Conservation (phyloP, 2,888 invertebrate species). For the Drosophila fungiperda region DNA sequence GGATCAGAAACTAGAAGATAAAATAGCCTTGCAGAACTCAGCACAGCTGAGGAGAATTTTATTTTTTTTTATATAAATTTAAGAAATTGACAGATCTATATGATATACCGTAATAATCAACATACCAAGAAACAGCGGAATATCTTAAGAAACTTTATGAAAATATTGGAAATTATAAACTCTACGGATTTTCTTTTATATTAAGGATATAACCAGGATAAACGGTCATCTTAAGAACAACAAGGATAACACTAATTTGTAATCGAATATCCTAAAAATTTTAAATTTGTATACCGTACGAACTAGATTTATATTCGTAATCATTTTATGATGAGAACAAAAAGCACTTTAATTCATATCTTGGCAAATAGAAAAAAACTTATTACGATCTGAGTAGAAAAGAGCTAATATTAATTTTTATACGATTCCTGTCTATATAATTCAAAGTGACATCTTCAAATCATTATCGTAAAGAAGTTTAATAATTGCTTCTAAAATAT, state of each 20-base stretch:
- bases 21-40: background rate
- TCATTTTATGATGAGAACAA: background rate
- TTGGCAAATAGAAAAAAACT: background rate
- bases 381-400: background rate
- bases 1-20: background rate
- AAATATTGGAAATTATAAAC: background rate
- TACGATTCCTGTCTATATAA: background rate
- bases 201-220: background rate
- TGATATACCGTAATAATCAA: background rate
- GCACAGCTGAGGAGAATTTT: background rate
- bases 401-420: accelerated
- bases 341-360: background rate
- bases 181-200: too few species aligned
- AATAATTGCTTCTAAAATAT: background rate
- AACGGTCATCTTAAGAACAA: background rate
- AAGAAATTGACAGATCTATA: accelerated
- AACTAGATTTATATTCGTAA: background rate
- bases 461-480: background rate
- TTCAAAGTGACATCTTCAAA: background rate
- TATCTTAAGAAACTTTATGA: background rate
- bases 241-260: background rate
- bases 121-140: background rate
- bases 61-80: background rate
- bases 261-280: background rate
- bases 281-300: background rate